These are phyloP conservation scores for Podarcis muralis DNA, from an alignment of 2,113 vertebrate species.

Conservation along the genomic window DNA sequence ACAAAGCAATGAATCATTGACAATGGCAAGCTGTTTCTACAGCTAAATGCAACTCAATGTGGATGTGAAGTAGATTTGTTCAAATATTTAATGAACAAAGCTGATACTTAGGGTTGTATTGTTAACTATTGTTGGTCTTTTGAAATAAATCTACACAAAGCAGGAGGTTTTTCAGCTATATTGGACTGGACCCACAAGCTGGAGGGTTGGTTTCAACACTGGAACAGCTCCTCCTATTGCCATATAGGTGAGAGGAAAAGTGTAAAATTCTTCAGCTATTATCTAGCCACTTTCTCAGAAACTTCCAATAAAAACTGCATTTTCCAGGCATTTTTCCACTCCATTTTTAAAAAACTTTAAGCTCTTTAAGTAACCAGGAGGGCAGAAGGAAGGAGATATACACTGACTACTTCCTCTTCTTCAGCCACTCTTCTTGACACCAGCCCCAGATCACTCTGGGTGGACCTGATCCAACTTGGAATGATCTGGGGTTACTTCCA, in stretches of 20 bases:
- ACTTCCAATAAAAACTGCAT: background rate
- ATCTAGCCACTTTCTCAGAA: slow-evolving; percentile 2
- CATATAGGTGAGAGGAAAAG: too few species aligned
- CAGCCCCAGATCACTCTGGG: too few species aligned
- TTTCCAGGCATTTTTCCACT: slow-evolving; percentile 1
- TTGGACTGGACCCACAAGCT: background rate
- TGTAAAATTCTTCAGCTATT: too few species aligned
- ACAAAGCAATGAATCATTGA: slow-evolving; percentile 57
- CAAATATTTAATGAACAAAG: slow-evolving; percentile 50
- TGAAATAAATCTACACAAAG: background rate
- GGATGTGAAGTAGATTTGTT: slow-evolving; percentile 26
- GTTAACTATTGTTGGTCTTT: slow-evolving; percentile 2
- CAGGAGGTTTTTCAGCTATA: background rate
- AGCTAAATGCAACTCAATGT: slow-evolving; percentile 39
- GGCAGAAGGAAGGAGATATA: too few species aligned
- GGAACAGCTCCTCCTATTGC: too few species aligned
- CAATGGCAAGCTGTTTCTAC: slow-evolving; percentile 18
- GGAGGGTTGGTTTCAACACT: background rate
- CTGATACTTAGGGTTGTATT: background rate
- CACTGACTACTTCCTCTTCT: too few species aligned
- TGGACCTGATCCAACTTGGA: too few species aligned
- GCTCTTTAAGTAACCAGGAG: too few species aligned
- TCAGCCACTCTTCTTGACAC: too few species aligned
- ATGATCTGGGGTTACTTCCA: too few species aligned
- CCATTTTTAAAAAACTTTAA: background rate